Evolutionary conservation across 2,888 invertebrate species (phyloP), one percentile per base, ranked within the genome.

Genomic region (Falcaria lacertinaria): DNA sequence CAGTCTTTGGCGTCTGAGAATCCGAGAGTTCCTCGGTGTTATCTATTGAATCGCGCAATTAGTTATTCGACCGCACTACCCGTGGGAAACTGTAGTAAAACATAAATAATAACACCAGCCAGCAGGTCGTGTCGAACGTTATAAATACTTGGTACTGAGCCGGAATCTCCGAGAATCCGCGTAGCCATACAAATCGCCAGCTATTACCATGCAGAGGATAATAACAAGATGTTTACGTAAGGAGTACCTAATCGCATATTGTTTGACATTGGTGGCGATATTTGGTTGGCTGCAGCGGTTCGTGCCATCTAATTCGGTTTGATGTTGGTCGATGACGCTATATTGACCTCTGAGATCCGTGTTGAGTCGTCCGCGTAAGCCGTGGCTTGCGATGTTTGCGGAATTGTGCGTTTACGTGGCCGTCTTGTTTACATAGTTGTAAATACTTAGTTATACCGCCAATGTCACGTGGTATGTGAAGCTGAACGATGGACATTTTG

Each of bases 81-180:
- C 83, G 84, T 86, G 84, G 76, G 86, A 86, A 85, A 69, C 64
- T 64, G 46, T 43, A 54, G 65, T 66, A 83, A 80, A 82, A 83
- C 73, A 46, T 62, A 66, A n/a, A 73, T 69, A 73, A 71, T 74
- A 65, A 64, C 63, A 63, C 58, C 11, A 28, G 55, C 58, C 11
- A 28, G 55, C 44, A 52, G 56, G 65, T 74, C 73, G 73, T 72
- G 71, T 19, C 59, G 69, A 74, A 73, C 72, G 65, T 70, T 64
- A 72, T 72, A 64, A 65, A 67, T 80, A 78, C 81, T 67, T 41
- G 54, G 75, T 80, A 83, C 64, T 60, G 67, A 78, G 64, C 71
- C 74, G 78, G 76, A 80, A 79, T 83, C 79, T 85, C 80, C 45
- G 64, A 77, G 84, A 84, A 86, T 75, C 72, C 71, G 73, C 57